These are phyloP conservation scores for Latheticus oryzae DNA, from an alignment of 2,888 invertebrate species.

Conservation along the genomic window DNA sequence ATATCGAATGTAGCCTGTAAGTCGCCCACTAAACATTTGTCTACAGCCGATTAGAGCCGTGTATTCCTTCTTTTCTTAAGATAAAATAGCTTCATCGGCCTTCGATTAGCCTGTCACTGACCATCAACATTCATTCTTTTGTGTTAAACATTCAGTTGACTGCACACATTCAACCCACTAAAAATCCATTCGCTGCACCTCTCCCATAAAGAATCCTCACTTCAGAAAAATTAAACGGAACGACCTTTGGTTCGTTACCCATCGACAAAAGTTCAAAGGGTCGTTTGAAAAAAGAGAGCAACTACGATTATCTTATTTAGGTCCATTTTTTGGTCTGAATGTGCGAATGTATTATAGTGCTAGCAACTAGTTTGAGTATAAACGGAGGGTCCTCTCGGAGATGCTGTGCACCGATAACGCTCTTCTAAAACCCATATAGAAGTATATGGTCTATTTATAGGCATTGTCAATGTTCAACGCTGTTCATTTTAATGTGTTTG, in stretches of 20 bases:
- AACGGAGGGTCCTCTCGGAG: conserved; percentile 50
- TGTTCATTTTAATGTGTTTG: conserved; percentile 68
- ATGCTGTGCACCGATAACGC: conserved; percentile 53
- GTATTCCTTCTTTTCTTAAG: conserved; percentile 8
- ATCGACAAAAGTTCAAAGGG: conserved; percentile 24
- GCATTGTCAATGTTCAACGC: conserved; percentile 66
- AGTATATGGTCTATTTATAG: conserved; percentile 67
- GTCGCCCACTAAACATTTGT: conserved; percentile 23
- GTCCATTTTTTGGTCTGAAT: conserved; percentile 6
- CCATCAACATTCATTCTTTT: conserved; percentile 56
- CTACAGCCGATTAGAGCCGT: conserved; percentile 24
- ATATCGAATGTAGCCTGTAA: no score
- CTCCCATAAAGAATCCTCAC: conserved; percentile 2
- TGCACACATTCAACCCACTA: conserved; percentile 51
- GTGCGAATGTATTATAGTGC: conserved; percentile 36
- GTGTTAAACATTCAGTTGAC: conserved; percentile 53
- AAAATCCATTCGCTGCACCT: conserved; percentile 46
- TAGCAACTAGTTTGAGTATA: conserved; percentile 21
- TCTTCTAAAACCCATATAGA: conserved; percentile 61
- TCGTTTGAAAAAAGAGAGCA: conserved; percentile 31
- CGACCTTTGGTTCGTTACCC: conserved; percentile 30
- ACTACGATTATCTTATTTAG: conserved; percentile 24
- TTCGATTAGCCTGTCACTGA: conserved; percentile 60
- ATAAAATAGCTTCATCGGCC: conserved; percentile 15
- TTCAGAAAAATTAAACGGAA: conserved; percentile 30